Conservation (phyloP, 2,113 vertebrate genomes). For the Nestor notabilis region DNA sequence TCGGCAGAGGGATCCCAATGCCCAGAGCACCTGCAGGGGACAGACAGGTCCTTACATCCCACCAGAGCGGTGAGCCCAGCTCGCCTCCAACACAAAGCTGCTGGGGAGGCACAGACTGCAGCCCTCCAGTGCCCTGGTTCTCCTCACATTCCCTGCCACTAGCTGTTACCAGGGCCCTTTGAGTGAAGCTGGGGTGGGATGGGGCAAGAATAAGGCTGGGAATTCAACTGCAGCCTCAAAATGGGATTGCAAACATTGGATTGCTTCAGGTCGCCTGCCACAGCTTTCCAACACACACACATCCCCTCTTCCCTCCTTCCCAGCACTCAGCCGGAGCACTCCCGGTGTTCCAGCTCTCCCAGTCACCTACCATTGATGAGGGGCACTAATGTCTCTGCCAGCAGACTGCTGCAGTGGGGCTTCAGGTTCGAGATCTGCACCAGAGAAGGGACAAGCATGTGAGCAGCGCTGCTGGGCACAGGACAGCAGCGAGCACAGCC, state of each 20-base stretch:
- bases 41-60: not conserved
- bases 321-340: not conserved
- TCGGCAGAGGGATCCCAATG: not conserved
- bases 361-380: not conserved
- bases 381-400: not conserved
- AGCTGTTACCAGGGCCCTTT: fast-evolving
- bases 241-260: not conserved
- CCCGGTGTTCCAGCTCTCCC: fast-evolving
- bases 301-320: not conserved
- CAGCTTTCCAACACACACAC: not conserved
- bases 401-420: not conserved
- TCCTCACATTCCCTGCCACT: not conserved
- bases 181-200: not conserved
- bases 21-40: not conserved
- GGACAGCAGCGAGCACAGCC: not conserved
- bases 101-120: fast-evolving
- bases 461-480: not conserved
- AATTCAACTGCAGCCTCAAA: not conserved
- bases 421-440: not conserved
- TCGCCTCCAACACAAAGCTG: fast-evolving
- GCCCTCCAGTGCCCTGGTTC: fast-evolving
- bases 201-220: not conserved
- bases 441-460: not conserved
- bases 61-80: not conserved
- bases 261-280: fast-evolving